Base-by-base conservation (phyloP, 2,113 vertebrate species). In the Apeltes quadracus region DNA sequence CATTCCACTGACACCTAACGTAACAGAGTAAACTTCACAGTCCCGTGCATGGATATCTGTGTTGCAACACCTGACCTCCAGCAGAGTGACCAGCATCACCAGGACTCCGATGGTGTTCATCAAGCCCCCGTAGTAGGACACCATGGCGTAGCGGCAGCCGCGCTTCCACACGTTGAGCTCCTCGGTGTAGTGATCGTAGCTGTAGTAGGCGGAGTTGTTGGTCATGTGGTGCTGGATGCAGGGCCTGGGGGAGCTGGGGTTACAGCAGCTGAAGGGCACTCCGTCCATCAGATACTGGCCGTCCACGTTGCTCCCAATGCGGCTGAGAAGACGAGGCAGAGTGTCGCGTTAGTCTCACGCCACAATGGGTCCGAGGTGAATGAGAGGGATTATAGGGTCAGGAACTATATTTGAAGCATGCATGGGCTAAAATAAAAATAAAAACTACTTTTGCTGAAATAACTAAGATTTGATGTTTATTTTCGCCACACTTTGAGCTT, bases 221-320 rank as follows among this genome's bases (percentile, higher is more conserved):
- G 97, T 98, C 88, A 99, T 92, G 92, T 98, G 97, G 71, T 84
- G 53, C 90, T 98, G 97, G 92, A 99, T 99, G 89, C 98, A 99
- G 78, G 98, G 97, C 44, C 98, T 89, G 0, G 97, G 98, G 0
- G 98, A 99, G 89, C 79, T 95, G 65, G 98, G 98, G 85, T 99
- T 99, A 87, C 98, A 99, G 94, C 98, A 99, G 92, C 97, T 99
- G 93, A 99, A 99, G 0, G 98, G 98, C 51, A 99, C 97, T 0
- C 95, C 96, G 0, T 99, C 97, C 91, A 98, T 95, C 92, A 99
- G 88, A 87, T 96, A 99, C 84, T 95, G 93, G 32, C 98, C 95
- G 0, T 98, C 98, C 86, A 99, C 96, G 0, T 99, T 99, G 92
- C 98, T 99, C 87, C 95, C 95, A 81, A 98, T 95, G 10, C 98